Conservation (phyloP, 2,888 invertebrate species). For the Bembecia ichneumoniformis region DNA sequence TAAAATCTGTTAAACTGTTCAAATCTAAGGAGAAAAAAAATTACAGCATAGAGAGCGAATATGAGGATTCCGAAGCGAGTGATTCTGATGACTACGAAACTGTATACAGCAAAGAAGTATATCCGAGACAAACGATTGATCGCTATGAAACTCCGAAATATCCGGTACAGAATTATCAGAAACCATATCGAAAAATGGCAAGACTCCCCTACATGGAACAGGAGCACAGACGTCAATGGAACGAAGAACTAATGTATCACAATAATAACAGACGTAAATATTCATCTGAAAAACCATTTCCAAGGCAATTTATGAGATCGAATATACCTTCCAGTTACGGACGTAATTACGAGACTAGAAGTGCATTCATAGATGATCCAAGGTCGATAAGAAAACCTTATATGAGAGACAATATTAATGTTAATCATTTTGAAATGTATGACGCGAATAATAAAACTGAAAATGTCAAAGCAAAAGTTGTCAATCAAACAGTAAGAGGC, state of each 20-base stretch:
- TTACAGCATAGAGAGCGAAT: conserved; percentile 11
- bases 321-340: background rate
- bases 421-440: no score
- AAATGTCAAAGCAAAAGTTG: conserved; percentile 1
- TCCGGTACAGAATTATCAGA: conserved; percentile 15
- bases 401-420: background rate
- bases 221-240: conserved; percentile 42
- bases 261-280: conserved; percentile 10
- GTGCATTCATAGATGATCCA: background rate
- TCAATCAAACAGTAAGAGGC: conserved; percentile 21
- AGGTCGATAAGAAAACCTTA: no score
- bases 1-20: conserved; percentile 32
- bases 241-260: conserved; percentile 35
- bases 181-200: conserved; percentile 17
- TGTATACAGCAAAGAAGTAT: conserved; percentile 23
- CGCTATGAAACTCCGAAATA: conserved; percentile 22
- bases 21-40: conserved; percentile 22
- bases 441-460: no score
- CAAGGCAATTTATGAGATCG: background rate
- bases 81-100: conserved; percentile 46
- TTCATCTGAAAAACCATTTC: conserved; percentile 18
- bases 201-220: conserved; percentile 42
- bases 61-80: conserved; percentile 19
- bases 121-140: background rate
- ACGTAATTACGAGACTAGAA: background rate